These are phyloP conservation scores for Radopholus similis DNA, from an alignment of 1,140 invertebrate genomes.

Conservation along the genomic window DNA sequence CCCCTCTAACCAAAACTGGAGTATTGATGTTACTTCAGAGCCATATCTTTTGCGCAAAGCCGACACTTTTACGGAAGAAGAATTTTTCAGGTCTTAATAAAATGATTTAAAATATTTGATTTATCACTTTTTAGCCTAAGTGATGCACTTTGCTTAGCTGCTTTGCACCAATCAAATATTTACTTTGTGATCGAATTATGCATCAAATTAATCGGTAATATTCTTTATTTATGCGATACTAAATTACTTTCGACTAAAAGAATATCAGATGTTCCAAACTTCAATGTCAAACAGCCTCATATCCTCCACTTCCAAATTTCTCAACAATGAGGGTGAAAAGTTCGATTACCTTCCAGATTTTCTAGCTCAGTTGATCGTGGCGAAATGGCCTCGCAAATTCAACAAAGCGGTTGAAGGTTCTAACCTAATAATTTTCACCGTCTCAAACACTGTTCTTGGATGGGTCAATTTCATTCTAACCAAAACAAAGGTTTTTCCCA, in stretches of 20 bases:
- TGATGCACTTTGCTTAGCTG: conserved; percentile 13
- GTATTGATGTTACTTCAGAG: conserved; percentile 3
- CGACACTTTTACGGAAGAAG: conserved; percentile 6
- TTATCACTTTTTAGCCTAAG: too few relatives aligned
- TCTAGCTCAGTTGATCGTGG: conserved; percentile 22
- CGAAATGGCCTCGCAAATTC: conserved; percentile 25
- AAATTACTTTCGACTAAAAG: too few relatives aligned
- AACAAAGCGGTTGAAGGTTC: conserved; percentile 31
- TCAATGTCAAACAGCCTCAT: conserved; percentile 1
- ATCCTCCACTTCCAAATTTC: neutral
- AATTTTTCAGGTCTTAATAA: neutral
- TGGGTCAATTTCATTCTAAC: conserved; percentile 19
- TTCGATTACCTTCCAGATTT: conserved; percentile 19
- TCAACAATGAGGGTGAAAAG: neutral
- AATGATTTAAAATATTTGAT: too few relatives aligned
- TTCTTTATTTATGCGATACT: neutral
- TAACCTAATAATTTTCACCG: conserved; percentile 22
- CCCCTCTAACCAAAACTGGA: neutral
- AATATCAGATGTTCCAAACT: conserved; percentile 18
- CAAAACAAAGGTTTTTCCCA: conserved; percentile 7
- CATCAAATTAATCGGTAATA: conserved; percentile 23
- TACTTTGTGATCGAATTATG: conserved; percentile 30
- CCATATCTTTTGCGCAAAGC: conserved; percentile 19
- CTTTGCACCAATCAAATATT: conserved; percentile 20
- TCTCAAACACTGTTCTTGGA: conserved; percentile 28